phyloP scores from a whole-genome alignment of 2,797 vertebrate species.

The Trachurus trachurus region DNA sequence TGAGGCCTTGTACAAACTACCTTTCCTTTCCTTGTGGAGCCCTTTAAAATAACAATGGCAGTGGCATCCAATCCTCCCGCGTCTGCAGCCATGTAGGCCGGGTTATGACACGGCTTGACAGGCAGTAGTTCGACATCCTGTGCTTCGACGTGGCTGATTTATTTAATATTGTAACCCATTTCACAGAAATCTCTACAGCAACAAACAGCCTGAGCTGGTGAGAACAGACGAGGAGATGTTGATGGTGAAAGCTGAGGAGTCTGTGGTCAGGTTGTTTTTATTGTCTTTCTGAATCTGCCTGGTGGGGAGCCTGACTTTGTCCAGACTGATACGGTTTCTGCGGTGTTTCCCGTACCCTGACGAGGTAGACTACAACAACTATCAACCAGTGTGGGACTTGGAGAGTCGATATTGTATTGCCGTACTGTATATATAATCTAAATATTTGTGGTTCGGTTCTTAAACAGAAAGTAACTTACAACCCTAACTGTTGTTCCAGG shows the following conservation, averaged over 20 bases:
- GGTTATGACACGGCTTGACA: conserved; percentile 34
- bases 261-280: conserved; percentile 62
- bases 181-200: conserved; percentile 42
- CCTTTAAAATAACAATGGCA: conserved; percentile 9
- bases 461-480: not conserved
- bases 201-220: conserved; percentile 43
- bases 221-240: conserved; percentile 45
- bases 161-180: conserved; percentile 39
- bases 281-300: conserved; percentile 56
- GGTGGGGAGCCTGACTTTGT: conserved; percentile 44
- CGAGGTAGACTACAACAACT: not conserved
- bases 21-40: not conserved
- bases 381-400: not conserved
- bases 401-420: not conserved
- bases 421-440: not conserved
- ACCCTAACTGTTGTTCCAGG: not conserved
- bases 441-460: not conserved
- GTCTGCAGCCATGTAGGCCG: not conserved
- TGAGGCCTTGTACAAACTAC: conserved; percentile 11
- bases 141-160: conserved; percentile 21
- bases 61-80: not conserved
- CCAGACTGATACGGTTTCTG: not conserved
- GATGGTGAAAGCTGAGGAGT: conserved; percentile 52
- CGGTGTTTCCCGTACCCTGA: conserved; percentile 5
- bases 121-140: conserved; percentile 28